Conservation (phyloP, 2,113 vertebrate genomes). For the Ibidorhyncha struthersii region DNA sequence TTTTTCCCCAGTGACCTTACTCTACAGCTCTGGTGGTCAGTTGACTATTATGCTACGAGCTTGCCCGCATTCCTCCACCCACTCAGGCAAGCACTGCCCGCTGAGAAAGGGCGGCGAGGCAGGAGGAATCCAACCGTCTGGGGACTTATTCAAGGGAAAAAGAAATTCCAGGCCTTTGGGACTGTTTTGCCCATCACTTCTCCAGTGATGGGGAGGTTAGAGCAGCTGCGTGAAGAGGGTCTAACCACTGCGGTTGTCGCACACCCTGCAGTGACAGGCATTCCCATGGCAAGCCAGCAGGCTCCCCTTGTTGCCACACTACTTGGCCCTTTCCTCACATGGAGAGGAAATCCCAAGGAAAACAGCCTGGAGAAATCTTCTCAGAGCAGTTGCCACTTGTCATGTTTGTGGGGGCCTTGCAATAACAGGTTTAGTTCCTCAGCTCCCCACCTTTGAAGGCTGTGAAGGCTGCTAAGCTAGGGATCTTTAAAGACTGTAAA, state of each 20-base stretch:
- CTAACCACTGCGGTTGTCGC: neutral
- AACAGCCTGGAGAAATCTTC: conserved; percentile 26
- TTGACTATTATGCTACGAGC: conserved; percentile 53
- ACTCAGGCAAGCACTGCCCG: conserved; percentile 53
- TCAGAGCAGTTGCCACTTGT: conserved; percentile 4
- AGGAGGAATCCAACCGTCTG: conserved; percentile 25
- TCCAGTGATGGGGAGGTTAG: neutral
- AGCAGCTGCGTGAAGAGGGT: neutral
- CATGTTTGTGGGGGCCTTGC: neutral
- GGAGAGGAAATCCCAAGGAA: conserved; percentile 27
- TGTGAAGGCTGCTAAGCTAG: neutral
- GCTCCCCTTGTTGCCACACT: conserved; percentile 1
- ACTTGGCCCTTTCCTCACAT: neutral
- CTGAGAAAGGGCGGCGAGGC: conserved; percentile 43
- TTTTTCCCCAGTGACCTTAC: conserved; percentile 64
- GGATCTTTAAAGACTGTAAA: conserved; percentile 7
- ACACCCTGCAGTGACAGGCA: conserved; percentile 25
- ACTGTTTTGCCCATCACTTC: conserved; percentile 22
- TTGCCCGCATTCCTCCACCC: conserved; percentile 64
- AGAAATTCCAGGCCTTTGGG: conserved; percentile 47
- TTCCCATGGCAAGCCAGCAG: neutral
- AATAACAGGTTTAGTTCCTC: conserved; percentile 23
- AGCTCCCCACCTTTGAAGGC: neutral
- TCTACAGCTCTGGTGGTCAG: conserved; percentile 57
- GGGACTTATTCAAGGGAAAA: conserved; percentile 50